Percentiles rank a stretch among this genome's conserved stretches.
These are phyloP conservation scores for Argynnis bischoffii DNA, from an alignment of 2,888 invertebrate species.

Conservation along the genomic window DNA sequence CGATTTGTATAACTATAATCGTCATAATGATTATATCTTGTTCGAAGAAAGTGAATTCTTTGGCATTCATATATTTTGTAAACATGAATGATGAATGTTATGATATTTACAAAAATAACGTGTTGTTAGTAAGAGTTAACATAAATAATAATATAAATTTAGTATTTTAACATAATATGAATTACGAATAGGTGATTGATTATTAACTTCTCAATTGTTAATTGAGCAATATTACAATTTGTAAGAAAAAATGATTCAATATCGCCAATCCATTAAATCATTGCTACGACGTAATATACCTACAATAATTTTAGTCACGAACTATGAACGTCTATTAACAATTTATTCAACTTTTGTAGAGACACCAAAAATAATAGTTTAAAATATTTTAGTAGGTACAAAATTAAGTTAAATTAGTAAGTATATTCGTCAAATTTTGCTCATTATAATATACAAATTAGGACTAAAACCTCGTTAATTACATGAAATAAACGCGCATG, in stretches of 20 bases:
- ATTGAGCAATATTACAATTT: neutral
- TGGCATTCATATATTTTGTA: slow-evolving; percentile 6
- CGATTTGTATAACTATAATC: neutral
- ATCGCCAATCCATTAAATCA: neutral
- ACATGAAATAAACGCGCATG: too few species aligned
- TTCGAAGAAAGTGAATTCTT: slow-evolving; percentile 1
- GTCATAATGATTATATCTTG: neutral
- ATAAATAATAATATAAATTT: too few species aligned
- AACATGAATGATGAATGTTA: slow-evolving; percentile 5
- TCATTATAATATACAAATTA: too few species aligned
- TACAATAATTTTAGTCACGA: neutral
- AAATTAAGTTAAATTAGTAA: neutral
- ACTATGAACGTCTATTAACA: neutral
- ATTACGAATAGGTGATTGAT: too few species aligned
- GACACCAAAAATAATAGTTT: neutral
- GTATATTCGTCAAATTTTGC: too few species aligned
- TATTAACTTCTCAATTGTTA: neutral
- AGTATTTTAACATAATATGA: too few species aligned
- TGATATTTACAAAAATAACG: slow-evolving; percentile 6
- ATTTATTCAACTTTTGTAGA: neutral
- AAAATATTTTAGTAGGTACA: neutral
- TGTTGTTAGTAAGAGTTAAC: neutral
- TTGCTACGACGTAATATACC: neutral
- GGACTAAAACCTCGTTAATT: too few species aligned
- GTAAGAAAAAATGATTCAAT: neutral